Conservation (phyloP, 1,140 invertebrate species). For the Stegodyphus mimosarum region DNA sequence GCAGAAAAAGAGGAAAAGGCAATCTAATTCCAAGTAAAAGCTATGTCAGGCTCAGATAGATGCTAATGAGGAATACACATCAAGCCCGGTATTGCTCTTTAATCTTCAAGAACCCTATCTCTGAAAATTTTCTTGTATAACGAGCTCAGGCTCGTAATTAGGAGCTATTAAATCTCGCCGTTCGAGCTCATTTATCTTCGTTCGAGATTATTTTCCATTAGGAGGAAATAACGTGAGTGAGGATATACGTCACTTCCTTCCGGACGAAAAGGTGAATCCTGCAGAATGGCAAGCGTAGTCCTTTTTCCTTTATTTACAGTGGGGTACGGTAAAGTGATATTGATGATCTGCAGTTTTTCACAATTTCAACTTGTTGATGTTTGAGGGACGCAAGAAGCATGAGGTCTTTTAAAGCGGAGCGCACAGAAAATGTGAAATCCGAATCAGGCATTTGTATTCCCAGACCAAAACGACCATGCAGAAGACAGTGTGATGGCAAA, state of each 20-base stretch:
- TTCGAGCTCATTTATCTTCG: constrained; percentile 2
- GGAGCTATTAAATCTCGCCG: constrained; percentile 7
- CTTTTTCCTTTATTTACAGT: background rate
- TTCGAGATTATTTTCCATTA: constrained; percentile 18
- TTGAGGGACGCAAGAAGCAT: background rate
- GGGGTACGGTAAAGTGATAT: background rate
- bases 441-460: no score
- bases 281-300: background rate
- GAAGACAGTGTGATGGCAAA: no score
- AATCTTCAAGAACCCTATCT: background rate
- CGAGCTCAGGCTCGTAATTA: constrained; percentile 30
- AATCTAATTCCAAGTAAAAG: constrained; percentile 27
- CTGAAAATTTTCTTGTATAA: background rate
- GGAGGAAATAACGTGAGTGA: constrained; percentile 7
- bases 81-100: background rate
- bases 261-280: background rate
- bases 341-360: background rate
- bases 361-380: background rate
- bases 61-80: constrained; percentile 21
- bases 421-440: background rate
- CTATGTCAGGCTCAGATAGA: background rate
- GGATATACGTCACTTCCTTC: background rate
- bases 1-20: background rate
- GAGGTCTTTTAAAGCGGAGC: background rate
- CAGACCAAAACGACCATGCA: no score